These are phyloP conservation scores for Oxystoma pomonae DNA, from an alignment of 2,888 invertebrate species.

Conservation along the genomic window DNA sequence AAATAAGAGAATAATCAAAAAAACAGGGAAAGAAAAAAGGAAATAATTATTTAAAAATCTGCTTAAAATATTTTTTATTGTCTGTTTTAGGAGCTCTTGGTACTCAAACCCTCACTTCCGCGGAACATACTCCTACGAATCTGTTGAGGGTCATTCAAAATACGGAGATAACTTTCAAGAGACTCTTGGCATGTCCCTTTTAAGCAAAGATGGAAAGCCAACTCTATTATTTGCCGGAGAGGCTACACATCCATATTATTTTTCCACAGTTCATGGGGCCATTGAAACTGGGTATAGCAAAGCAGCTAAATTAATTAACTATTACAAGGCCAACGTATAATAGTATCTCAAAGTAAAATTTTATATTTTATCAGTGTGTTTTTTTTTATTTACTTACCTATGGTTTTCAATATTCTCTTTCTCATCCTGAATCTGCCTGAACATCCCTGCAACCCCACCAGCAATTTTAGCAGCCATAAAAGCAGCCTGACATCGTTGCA, in stretches of 20 bases:
- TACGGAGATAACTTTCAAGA: slow-evolving; percentile 8
- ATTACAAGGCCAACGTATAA: not conserved
- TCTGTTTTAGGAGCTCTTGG: slow-evolving; percentile 29
- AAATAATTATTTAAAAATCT: slow-evolving; percentile 33
- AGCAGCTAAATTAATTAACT: slow-evolving; percentile 42
- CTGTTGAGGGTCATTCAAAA: slow-evolving; percentile 16
- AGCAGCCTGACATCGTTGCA: slow-evolving; percentile 24
- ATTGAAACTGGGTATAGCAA: slow-evolving; percentile 49
- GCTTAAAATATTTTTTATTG: not conserved
- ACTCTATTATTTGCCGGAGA: slow-evolving; percentile 55
- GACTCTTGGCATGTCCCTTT: slow-evolving; percentile 16
- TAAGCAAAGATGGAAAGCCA: slow-evolving; percentile 43
- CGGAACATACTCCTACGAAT: slow-evolving; percentile 32
- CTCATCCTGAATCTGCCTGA: slow-evolving; percentile 24
- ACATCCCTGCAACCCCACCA: slow-evolving; percentile 31
- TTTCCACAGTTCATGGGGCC: slow-evolving; percentile 51
- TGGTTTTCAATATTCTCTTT: slow-evolving; percentile 5
- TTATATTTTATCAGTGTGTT: not conserved
- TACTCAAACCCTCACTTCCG: slow-evolving; percentile 32
- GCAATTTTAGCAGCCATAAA: slow-evolving; percentile 36
- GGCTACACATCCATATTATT: slow-evolving; percentile 47
- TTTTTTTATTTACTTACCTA: slow-evolving; percentile 11
- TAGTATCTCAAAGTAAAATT: not conserved
- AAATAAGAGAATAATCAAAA: slow-evolving; percentile 55
- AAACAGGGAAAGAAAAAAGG: slow-evolving; percentile 45